phyloP scores from a whole-genome alignment of 2,888 invertebrate species.

The Keiferia lycopersicella region DNA sequence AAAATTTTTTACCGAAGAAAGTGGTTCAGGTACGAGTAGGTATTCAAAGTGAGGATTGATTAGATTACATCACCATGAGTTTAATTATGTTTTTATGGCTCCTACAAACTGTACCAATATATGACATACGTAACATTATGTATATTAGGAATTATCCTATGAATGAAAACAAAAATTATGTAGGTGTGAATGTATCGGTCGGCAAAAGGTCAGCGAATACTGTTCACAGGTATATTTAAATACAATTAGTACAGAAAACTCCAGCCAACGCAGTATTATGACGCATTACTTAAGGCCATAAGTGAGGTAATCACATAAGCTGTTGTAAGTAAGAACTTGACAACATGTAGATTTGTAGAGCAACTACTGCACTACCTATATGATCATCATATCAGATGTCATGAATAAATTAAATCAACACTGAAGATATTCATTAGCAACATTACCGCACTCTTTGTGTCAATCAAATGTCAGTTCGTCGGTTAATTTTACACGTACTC shows the following conservation, averaged over 20 bases:
- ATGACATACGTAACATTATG: neutral
- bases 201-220: constrained; percentile 13
- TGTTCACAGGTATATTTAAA: constrained; percentile 9
- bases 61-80: neutral
- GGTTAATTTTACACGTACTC: too few species aligned
- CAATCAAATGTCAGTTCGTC: too few species aligned
- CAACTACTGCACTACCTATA: neutral
- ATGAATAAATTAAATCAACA: too few species aligned
- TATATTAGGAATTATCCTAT: neutral
- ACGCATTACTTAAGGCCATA: neutral
- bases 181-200: constrained; percentile 7
- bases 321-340: constrained; percentile 1
- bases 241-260: constrained; percentile 10
- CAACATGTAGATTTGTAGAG: neutral
- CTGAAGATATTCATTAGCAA: too few species aligned
- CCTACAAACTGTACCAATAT: neutral
- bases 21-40: too few species aligned
- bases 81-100: neutral
- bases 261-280: neutral
- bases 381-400: too few species aligned
- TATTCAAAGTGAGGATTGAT: neutral
- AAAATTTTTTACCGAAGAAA: neutral
- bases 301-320: constrained; percentile 4
- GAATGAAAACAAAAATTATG: neutral
- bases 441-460: too few species aligned